Evolutionary conservation across 2,113 vertebrate genomes (phyloP).

Genomic region (Amblyornis subalaris): DNA sequence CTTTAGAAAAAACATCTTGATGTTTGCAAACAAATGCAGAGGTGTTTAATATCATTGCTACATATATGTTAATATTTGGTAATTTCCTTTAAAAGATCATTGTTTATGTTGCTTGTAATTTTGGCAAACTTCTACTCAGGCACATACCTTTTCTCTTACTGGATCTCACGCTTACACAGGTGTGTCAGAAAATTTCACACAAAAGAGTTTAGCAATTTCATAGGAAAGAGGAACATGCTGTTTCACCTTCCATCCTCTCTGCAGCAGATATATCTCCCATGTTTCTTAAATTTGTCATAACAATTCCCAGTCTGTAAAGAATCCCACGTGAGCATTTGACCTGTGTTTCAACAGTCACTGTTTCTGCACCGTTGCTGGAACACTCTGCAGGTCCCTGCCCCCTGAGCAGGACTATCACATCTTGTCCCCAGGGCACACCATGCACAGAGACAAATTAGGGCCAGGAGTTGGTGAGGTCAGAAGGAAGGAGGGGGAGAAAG

Average conservation of each 20-base stretch:
- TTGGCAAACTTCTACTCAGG: not conserved
- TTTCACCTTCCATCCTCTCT: not conserved
- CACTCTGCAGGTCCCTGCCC: fast-evolving
- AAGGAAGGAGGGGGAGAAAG: not conserved
- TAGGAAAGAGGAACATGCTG: not conserved
- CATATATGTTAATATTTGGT: not conserved
- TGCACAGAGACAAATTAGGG: not conserved
- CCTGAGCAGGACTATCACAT: not conserved
- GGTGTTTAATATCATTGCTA: not conserved
- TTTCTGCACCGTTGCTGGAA: not conserved
- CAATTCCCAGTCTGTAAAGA: not conserved
- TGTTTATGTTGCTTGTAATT: not conserved
- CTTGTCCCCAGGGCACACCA: not conserved
- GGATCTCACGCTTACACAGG: not conserved
- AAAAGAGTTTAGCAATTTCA: not conserved
- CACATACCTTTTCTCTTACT: not conserved
- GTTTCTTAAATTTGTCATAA: not conserved
- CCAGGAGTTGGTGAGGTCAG: fast-evolving
- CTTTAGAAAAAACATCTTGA: not conserved
- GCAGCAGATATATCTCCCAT: not conserved
- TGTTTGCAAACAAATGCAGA: not conserved
- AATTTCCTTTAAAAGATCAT: not conserved
- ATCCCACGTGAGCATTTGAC: not conserved
- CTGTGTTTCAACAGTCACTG: not conserved
- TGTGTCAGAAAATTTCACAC: not conserved